A percentile compares a stretch with the other conserved stretches of the same genome.
phyloP scores from a whole-genome alignment of 2,113 vertebrate genomes.

The Laticauda laticaudata region DNA sequence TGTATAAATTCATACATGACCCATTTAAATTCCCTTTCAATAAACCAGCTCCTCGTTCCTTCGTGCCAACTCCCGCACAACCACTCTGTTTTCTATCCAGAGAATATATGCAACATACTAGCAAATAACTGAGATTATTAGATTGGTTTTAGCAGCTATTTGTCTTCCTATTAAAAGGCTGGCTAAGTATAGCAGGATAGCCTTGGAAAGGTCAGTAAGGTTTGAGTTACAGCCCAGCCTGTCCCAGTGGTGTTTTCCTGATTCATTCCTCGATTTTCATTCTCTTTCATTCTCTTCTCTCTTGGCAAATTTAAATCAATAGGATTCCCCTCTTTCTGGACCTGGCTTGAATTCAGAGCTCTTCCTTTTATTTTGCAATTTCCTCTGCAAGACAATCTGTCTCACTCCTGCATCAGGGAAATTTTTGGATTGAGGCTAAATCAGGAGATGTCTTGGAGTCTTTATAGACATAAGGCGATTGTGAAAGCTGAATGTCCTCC shows the following conservation, averaged over 20 bases:
- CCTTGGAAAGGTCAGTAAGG: not conserved
- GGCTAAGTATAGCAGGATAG: not conserved
- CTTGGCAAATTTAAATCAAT: rapidly evolving
- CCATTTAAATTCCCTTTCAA: slow-evolving; percentile 6
- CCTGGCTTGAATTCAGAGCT: not conserved
- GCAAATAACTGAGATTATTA: slow-evolving; percentile 19
- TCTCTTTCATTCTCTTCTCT: not conserved
- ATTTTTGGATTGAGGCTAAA: not conserved
- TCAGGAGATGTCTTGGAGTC: not conserved
- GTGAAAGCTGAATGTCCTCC: not conserved
- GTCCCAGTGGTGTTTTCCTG: not conserved
- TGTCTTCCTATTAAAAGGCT: slow-evolving; percentile 10
- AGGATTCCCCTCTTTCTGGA: not conserved
- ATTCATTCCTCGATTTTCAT: not conserved
- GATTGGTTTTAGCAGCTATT: slow-evolving; percentile 15
- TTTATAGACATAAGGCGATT: not conserved
- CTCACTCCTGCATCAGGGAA: not conserved
- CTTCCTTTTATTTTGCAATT: not conserved
- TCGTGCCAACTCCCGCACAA: not conserved
- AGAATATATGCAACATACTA: not conserved
- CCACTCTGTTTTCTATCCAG: not conserved
- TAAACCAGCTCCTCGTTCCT: not conserved
- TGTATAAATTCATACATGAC: not conserved
- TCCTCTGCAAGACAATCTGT: not conserved
- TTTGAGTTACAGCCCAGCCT: not conserved